Percentiles rank a stretch among this genome's conserved stretches.
These are phyloP conservation scores for Reticulitermes speratus DNA, from an alignment of 1,140 invertebrate genomes.

Conservation along the genomic window DNA sequence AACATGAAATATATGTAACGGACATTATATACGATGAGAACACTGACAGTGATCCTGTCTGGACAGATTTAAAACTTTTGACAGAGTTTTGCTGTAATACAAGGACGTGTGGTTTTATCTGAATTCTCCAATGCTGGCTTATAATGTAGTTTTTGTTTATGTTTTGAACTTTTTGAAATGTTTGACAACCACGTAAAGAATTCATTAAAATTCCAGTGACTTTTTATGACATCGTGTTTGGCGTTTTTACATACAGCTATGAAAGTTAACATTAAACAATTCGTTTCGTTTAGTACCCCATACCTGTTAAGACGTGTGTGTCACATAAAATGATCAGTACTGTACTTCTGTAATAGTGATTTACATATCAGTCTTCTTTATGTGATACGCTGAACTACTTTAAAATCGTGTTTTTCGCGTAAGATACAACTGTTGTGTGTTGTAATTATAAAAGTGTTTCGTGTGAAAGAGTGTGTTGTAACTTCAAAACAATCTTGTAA, in stretches of 20 bases:
- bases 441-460: too few species aligned
- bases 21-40: neutral
- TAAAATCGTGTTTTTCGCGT: neutral
- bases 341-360: neutral
- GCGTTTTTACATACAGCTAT: neutral
- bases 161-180: neutral
- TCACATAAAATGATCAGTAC: neutral
- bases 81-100: neutral
- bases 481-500: too few species aligned
- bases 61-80: too few species aligned
- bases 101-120: neutral
- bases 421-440: neutral
- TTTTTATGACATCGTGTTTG: neutral
- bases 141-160: neutral
- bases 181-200: neutral
- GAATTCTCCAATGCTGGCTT: too few species aligned
- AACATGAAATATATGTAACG: too few species aligned
- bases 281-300: neutral
- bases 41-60: neutral
- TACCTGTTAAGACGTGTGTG: neutral
- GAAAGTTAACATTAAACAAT: neutral
- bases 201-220: neutral
- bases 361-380: neutral
- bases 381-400: neutral
- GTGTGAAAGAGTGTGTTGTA: too few species aligned